Conservation (phyloP, 2,113 vertebrate genomes). For the Nothocercus nigrocapillus region DNA sequence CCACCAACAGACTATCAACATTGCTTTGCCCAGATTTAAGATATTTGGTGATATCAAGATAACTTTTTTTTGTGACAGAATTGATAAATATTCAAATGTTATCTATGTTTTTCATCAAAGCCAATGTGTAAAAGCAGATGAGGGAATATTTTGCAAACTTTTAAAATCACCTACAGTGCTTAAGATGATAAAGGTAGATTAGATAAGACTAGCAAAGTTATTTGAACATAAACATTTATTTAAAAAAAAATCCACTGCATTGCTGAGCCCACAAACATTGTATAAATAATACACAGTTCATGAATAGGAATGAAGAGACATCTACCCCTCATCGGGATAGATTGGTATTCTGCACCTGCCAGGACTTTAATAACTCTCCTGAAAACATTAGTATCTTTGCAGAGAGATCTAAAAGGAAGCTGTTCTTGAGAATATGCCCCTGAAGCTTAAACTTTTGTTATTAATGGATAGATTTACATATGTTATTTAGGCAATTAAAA, state of each 20-base stretch:
- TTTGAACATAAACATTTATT: slow-evolving; percentile 65
- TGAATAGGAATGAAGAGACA: slow-evolving; percentile 56
- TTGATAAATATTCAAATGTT: slow-evolving; percentile 31
- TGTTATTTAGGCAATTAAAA: slow-evolving; percentile 32
- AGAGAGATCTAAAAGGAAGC: slow-evolving; percentile 21
- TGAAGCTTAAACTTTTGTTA: slow-evolving; percentile 47
- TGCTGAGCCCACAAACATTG: slow-evolving; percentile 55
- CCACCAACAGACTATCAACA: background rate
- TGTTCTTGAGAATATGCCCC: slow-evolving; percentile 64
- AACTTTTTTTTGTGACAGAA: background rate
- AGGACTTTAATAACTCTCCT: slow-evolving; percentile 45
- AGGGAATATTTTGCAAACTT: slow-evolving; percentile 29
- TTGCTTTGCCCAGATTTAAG: background rate
- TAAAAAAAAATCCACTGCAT: slow-evolving; percentile 54
- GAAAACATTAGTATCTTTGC: slow-evolving; percentile 40
- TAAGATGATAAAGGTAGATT: slow-evolving; percentile 47
- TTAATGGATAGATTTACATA: slow-evolving; percentile 43
- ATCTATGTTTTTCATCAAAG: background rate
- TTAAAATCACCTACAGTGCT: slow-evolving; percentile 41
- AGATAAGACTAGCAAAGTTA: slow-evolving; percentile 62
- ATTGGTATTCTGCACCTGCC: slow-evolving; percentile 57
- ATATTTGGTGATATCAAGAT: background rate
- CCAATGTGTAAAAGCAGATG: slow-evolving; percentile 23
- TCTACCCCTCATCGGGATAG: background rate
- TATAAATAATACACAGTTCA: slow-evolving; percentile 71